A percentile compares a stretch with the other conserved stretches of the same genome.
phyloP scores from a whole-genome alignment of 2,113 vertebrate species.

The Choloepus hoffmanni region DNA sequence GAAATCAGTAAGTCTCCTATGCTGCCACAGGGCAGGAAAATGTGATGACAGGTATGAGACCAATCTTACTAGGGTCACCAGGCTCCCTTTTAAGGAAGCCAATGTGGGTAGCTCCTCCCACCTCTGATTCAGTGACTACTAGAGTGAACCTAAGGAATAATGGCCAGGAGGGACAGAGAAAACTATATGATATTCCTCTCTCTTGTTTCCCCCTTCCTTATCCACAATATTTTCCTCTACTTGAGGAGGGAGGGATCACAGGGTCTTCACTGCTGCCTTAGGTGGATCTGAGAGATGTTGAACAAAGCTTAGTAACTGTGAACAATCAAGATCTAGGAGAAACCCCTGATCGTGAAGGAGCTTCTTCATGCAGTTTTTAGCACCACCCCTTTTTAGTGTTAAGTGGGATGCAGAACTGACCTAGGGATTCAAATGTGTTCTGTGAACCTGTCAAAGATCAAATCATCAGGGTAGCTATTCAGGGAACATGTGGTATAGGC shows the following conservation, averaged over 20 bases:
- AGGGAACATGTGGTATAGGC: not conserved
- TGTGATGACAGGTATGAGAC: too few species aligned
- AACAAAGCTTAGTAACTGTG: not conserved
- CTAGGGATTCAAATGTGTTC: not conserved
- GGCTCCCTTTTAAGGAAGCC: not conserved
- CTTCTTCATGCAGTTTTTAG: not conserved
- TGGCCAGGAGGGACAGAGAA: not conserved
- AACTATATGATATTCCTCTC: not conserved
- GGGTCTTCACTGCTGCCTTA: not conserved
- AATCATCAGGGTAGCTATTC: not conserved
- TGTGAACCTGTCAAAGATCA: not conserved
- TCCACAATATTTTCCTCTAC: not conserved
- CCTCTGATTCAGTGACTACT: not conserved
- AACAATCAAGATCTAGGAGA: not conserved
- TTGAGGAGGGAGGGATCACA: not conserved
- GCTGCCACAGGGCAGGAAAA: too few species aligned
- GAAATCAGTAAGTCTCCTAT: too few species aligned
- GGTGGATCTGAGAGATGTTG: not conserved
- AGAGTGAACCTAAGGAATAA: too few species aligned
- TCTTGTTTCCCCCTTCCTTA: not conserved
- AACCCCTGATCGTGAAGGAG: not conserved
- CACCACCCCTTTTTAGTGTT: not conserved
- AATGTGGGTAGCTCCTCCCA: not conserved
- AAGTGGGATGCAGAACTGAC: not conserved
- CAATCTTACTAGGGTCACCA: too few species aligned